These are phyloP conservation scores for Campylomormyrus numenius DNA, from an alignment of 2,113 vertebrate species.

Conservation along the genomic window DNA sequence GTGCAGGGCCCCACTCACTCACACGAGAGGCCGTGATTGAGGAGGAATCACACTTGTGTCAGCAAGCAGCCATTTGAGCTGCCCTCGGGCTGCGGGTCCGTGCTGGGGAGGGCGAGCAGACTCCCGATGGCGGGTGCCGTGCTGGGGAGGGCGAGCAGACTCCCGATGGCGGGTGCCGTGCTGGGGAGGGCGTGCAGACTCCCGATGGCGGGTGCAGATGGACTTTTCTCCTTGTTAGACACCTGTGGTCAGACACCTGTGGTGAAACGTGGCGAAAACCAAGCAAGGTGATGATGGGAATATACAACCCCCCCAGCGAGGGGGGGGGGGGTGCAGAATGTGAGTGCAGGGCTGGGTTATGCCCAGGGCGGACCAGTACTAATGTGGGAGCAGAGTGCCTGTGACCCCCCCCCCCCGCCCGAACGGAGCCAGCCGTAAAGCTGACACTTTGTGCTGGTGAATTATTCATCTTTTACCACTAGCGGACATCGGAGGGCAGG, in stretches of 20 bases:
- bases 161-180: background rate
- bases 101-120: background rate
- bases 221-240: background rate
- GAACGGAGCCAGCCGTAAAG: constrained; percentile 25
- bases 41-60: background rate
- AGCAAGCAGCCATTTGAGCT: background rate
- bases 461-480: constrained; percentile 30
- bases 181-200: background rate
- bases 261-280: background rate
- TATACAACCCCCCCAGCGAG: background rate
- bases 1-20: background rate
- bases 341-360: background rate
- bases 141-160: background rate
- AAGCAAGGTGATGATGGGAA: background rate
- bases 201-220: background rate
- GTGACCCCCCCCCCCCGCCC: constrained; percentile 20
- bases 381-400: background rate
- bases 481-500: background rate
- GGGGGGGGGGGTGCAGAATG: background rate
- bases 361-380: background rate
- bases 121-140: background rate
- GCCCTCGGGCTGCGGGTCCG: background rate
- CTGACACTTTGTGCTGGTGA: constrained; percentile 33
- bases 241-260: background rate
- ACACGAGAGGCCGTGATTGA: background rate